These are phyloP conservation scores for Chlorops oryzae DNA, from an alignment of 1,140 invertebrate genomes.

Conservation along the genomic window DNA sequence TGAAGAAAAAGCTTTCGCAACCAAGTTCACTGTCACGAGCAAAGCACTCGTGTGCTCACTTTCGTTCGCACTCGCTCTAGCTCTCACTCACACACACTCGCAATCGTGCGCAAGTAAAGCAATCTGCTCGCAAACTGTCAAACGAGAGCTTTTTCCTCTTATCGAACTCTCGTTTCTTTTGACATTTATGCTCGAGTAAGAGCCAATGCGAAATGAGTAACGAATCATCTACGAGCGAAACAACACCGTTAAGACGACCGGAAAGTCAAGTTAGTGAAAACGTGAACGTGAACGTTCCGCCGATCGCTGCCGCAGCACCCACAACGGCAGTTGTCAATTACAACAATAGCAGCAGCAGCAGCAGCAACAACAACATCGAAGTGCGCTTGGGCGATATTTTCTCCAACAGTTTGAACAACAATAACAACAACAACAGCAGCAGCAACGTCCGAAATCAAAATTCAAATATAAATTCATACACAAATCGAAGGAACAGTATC, in stretches of 20 bases:
- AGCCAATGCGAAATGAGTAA: slow-evolving; percentile 36
- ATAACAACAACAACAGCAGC: slow-evolving; percentile 11
- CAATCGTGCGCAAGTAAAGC: no score
- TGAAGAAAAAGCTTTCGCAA: no score
- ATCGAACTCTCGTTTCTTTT: no score
- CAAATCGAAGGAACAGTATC: no score
- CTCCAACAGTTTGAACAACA: slow-evolving; percentile 1
- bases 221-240: slow-evolving; percentile 34
- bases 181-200: not conserved
- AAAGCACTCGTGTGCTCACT: no score
- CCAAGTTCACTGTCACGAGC: no score
- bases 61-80: no score
- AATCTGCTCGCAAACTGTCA: no score
- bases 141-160: no score
- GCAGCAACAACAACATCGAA: slow-evolving; percentile 18
- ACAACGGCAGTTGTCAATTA: not conserved
- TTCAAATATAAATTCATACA: no score
- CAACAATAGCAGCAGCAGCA: slow-evolving; percentile 8
- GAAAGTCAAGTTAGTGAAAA: slow-evolving; percentile 15
- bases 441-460: slow-evolving; percentile 17
- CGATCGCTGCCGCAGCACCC: not conserved
- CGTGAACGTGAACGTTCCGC: slow-evolving; percentile 2
- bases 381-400: slow-evolving; percentile 17
- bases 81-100: no score
- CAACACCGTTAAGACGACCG: slow-evolving; percentile 38